Base-by-base conservation (phyloP, 23 tunicate species). In the Phallusia fumigata region DNA sequence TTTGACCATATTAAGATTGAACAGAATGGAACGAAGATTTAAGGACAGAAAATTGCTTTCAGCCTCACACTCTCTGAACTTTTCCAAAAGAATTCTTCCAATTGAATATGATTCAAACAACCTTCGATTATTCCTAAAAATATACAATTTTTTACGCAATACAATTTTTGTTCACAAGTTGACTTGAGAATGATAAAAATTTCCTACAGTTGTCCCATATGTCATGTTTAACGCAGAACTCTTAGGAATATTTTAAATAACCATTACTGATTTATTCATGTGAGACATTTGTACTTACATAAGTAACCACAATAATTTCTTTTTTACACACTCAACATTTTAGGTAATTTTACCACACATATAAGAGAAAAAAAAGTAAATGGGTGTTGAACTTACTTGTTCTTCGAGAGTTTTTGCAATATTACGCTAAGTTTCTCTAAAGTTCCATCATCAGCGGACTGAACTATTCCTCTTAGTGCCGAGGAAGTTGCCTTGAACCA, bases 401-500 rank as follows among this genome's bases (percentile, higher is more conserved):
- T 83, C 52, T 92, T 92, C 0, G 97, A 92, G 8, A 92, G 88
- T 50, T 92, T 92, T 64, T 92, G 97, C 73, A 92, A 52, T 28
- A 92, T 80, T 51, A 92, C 79, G 83, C 97, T 78, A 21, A 92
- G 78, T 65, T 92, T 92, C 36, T 92, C 97, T 33, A 92, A 36
- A 24, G 85, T 45, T 0, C 84, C 76, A 36, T 53, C 22, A 50
- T 87, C 91, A 21, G 76, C 32, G 3, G 88, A 64, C 21, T 80
- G 72, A 12, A 30, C 76, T 16, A 52, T 32, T 32, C 80, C 50
- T 49, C 97, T 35, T 30, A 92, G 8, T 18, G 86, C 87, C 0
- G 97, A 87, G 0, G 97, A 80, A 36, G 87, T 80, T 11, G 97
- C 85, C 0, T 90, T 84, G 58, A 92, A 92, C 97, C 97, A 92